Evolutionary conservation across 2,888 invertebrate genomes (phyloP), one percentile per base, ranked within the genome.

Genomic region (Hydropsyche betteni): DNA sequence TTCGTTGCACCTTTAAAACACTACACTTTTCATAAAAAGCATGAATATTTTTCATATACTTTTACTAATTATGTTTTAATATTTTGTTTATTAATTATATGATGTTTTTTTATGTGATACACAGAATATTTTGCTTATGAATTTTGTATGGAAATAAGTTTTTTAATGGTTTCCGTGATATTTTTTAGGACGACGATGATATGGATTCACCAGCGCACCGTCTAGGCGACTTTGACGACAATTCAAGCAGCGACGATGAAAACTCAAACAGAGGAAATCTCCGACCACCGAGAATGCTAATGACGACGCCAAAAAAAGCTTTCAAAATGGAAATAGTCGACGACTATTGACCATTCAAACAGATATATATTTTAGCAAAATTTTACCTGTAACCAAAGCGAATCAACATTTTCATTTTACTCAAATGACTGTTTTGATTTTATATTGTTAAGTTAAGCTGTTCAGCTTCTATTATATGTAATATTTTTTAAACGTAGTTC

Each of bases 281-380:
- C 14, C 36, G 76, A 6, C 75, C 73, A 36, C 74, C 76, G 16
- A 16, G 64, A n/a, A 50, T 61, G 12, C 12, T 53, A n/a, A 36
- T 34, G 16, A 33, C n/a, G 55, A 58, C 53, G 53, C 74, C 44
- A 33, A 75, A 75, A 16, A 75, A 76, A 55, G 74, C 78, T 55
- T 79, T 79, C 73, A 76, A 78, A 52, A 79, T 79, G 76, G 79
- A 79, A 73, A 78, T 79, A 16, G 64, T 79, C 44, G 75, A 79
- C 55, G 79, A 79, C 68, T 79, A 79, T 38, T 78, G 55, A 74
- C 14, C n/a, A 24, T 8, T 24, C 0, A 8, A 36, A 64, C 64
- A 8, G 34, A 8, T 8, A 12, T 64, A 10, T 44, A 44, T 44
- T 44, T 44, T 44, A 44, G 44, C 10, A 10, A 44, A 44, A 44